Conservation (phyloP, 1,140 invertebrate genomes). For the Drosophila pachea region DNA sequence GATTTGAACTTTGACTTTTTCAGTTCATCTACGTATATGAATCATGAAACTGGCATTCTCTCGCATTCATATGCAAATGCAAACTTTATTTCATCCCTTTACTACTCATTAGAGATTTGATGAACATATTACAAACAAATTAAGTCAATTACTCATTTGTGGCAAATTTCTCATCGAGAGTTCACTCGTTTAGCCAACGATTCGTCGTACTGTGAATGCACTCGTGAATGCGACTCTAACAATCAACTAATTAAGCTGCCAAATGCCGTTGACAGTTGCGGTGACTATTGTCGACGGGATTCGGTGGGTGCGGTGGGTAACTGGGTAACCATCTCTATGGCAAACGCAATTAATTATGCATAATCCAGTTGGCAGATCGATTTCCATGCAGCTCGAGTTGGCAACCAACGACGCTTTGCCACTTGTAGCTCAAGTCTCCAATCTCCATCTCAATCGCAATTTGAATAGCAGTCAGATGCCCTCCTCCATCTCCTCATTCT, state of each 20-base stretch:
- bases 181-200: slow-evolving; percentile 34
- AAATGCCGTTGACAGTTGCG: slow-evolving; percentile 43
- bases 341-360: slow-evolving; percentile 49
- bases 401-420: slow-evolving; percentile 12
- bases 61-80: too few relatives aligned
- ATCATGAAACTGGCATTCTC: too few relatives aligned
- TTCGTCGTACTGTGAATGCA: slow-evolving; percentile 23
- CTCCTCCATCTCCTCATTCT: not conserved
- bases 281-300: not conserved
- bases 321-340: slow-evolving; percentile 8
- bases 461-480: not conserved
- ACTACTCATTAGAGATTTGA: too few relatives aligned
- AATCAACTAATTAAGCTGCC: slow-evolving; percentile 43
- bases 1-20: too few relatives aligned
- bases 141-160: slow-evolving; percentile 15
- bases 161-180: slow-evolving; percentile 23
- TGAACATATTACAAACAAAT: not conserved
- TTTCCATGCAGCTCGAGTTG: slow-evolving; percentile 36
- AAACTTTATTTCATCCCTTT: too few relatives aligned
- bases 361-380: slow-evolving; percentile 49
- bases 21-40: too few relatives aligned
- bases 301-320: not conserved
- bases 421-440: slow-evolving; percentile 35
- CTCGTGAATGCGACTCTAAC: slow-evolving; percentile 32
- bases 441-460: slow-evolving; percentile 1